These are phyloP conservation scores for Choloepus didactylus DNA, from an alignment of 2,797 vertebrate genomes.

Conservation along the genomic window DNA sequence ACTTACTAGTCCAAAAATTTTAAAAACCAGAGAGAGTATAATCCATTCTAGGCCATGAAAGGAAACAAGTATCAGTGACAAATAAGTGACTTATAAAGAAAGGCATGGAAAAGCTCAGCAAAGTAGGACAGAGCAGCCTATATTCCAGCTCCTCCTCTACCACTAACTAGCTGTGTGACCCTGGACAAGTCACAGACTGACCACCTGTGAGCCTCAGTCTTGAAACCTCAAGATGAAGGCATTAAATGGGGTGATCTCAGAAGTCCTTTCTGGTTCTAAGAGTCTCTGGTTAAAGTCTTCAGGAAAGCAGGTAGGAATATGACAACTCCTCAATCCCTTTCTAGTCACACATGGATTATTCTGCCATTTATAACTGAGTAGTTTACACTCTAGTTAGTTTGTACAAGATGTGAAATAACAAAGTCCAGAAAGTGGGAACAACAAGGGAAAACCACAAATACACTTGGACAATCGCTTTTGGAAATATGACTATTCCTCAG, in stretches of 20 bases:
- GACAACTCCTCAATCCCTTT: background rate
- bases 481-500: background rate
- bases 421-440: background rate
- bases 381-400: background rate
- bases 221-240: background rate
- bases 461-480: background rate
- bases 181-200: too few relatives aligned
- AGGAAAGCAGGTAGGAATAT: background rate
- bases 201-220: background rate
- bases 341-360: background rate
- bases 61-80: background rate
- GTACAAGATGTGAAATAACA: background rate
- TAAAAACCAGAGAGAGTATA: background rate
- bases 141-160: background rate
- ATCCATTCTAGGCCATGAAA: background rate
- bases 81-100: background rate
- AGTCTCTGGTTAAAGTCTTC: background rate
- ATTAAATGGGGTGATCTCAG: background rate
- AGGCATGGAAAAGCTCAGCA: background rate
- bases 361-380: background rate
- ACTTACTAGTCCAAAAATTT: background rate
- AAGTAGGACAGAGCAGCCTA: rapidly evolving
- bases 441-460: background rate
- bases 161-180: background rate
- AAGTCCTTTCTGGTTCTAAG: background rate